Evolutionary conservation across 1,140 invertebrate genomes (phyloP).

Genomic region (Brachionus manjavacas): DNA sequence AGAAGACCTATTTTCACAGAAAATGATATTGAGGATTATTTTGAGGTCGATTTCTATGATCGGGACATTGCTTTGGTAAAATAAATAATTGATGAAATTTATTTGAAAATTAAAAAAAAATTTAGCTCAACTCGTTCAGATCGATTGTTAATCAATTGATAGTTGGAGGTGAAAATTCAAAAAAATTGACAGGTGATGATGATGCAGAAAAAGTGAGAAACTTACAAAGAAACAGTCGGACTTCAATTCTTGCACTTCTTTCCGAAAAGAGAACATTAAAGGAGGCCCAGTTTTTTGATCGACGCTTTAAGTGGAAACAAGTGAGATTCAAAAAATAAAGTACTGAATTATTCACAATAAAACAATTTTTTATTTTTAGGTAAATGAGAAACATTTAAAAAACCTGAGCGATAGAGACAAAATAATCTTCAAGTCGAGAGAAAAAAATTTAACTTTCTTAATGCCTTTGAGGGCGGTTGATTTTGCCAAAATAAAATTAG

Average conservation of each 20-base stretch:
- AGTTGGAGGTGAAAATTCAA: not conserved
- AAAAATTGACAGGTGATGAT: not conserved
- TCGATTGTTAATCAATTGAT: not conserved
- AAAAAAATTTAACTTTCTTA: not conserved
- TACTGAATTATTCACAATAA: not conserved
- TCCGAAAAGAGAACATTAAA: conserved; percentile 2
- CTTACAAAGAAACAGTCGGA: not conserved
- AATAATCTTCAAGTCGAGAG: not conserved
- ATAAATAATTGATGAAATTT: not conserved
- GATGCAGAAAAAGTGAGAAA: not conserved
- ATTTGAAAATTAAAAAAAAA: not conserved
- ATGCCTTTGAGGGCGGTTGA: not conserved
- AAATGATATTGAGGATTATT: conserved; percentile 25
- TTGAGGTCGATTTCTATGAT: conserved; percentile 33
- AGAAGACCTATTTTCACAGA: not conserved
- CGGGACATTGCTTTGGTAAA: not conserved
- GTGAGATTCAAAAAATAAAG: not conserved
- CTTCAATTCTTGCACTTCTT: not conserved
- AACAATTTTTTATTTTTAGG: not conserved
- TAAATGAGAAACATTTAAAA: not conserved
- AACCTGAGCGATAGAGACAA: not conserved
- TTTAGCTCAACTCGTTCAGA: conserved; percentile 10
- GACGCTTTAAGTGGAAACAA: not conserved
- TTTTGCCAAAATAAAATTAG: not conserved
- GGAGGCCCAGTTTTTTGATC: not conserved